Evolutionary conservation across 2,888 invertebrate species (phyloP), one percentile per base, ranked within the genome.

Genomic region (Spicauda simplicius): DNA sequence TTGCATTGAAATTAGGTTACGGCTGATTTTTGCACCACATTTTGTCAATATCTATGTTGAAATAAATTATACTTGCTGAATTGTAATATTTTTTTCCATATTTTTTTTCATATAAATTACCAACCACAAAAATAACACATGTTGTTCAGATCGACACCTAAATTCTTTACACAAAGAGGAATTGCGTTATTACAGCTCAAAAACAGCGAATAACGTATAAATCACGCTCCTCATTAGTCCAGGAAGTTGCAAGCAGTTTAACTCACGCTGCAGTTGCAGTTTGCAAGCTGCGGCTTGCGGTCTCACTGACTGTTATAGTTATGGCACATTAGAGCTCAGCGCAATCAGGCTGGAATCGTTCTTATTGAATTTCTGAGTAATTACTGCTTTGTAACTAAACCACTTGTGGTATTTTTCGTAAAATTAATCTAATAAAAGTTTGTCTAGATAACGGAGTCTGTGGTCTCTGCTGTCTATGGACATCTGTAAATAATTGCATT

Each of bases 241-340:
- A 59, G 58, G 48, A 59, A 59, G 58, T 59, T n/a, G 45, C 37
- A 48, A 48, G 8, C 45, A 45, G 45, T 58, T 48, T 20, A 14
- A 45, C 45, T 16, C 20, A 37, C 19, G 48, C 16, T 50, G 18
- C 50, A 50, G 50, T 50, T 59, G 58, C 58, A 59, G 58, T 59
- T 59, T 48, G 58, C 58, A 25, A 59, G 20, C 20, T 58, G 58
- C 20, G 58, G 57, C 30, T 25, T 25, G 58, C 16, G 48, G 58
- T 59, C 16, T 11, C 25, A n/a, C 58, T 59, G 48, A 59, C 58
- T 70, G 67, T 57, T 69, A 63, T 63, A 70, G 69, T 70, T 72
- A 68, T 50, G 50, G 18, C 50, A 50, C 50, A 50, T 58, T 70
- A 62, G 11, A 45, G 50, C 18, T 18, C 50, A 10, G 18, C 18